Evolutionary conservation across 2,797 vertebrate genomes (phyloP), one percentile per base, ranked within the genome.

Genomic region (Pteronotus mesoamericanus): DNA sequence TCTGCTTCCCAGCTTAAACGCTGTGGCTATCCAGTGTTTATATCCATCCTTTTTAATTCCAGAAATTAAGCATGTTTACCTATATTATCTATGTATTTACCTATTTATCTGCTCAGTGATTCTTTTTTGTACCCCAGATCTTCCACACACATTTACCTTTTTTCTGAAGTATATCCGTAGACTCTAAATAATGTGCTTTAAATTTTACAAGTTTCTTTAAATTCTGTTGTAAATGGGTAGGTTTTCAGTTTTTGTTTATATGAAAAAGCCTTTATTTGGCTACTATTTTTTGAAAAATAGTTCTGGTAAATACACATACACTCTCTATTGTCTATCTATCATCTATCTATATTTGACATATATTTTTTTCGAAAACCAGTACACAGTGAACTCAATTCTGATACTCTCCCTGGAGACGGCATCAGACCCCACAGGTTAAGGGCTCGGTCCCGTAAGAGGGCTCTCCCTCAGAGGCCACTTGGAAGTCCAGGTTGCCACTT

Each of bases 1-100:
- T 21, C 77, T 22, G 21, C 34, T 18, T n/a, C 11, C 39, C 22
- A 7, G 4, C 16, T 10, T 1, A 29, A 12, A 22, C 0, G 0
- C 53, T 51, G 3, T 32, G 64, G 69, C 46, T 19, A 2, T 19
- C 39, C 26, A n/a, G 34, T 24, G 55, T 42, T 59, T 66, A 21
- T 75, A 66, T 37, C 24, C 10, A 5, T 4, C n/a, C 16, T 16
- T 55, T 37, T 53, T 66, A n/a, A 14, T 71, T 37, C 7, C 24
- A 14, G 57, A 24, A 82, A 71, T 37, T 21, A 37, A 29, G 32
- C 51, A 11, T 57, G 24, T 53, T 74, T n/a, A 53, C 44, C 83
- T 55, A 18, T 3, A 11, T 66, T 84, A 39, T 71, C 51, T 18
- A 14, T 5, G 3, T 34, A 15, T 53, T 42, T 53, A 34, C 80